Base-by-base conservation (phyloP, 2,113 vertebrate genomes). In the Semicossyphus pulcher region DNA sequence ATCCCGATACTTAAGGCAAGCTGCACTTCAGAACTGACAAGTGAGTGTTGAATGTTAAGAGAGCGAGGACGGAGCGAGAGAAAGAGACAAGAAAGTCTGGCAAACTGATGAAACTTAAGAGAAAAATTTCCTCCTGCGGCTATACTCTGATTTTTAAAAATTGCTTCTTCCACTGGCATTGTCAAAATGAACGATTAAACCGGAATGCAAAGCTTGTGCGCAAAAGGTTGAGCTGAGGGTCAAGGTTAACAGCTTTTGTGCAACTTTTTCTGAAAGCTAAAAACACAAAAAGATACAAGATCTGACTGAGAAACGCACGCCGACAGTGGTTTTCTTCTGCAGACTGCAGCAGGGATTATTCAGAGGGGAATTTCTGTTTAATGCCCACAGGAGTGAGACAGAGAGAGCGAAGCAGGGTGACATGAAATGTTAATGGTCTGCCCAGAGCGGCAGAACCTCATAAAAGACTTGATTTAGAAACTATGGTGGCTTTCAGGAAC, bases 401-500 rank as follows among this genome's bases (percentile, higher is more conserved):
- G 78, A 82, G 71, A 85, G 71, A 85, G 70, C 47, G 61, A 83
- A 77, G 62, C 73, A 68, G 70, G 73, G 71, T 81, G 87, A 88
- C 85, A 91, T 92, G 76, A 92, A 90, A 92, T 88, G 88, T 91
- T 92, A 90, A 91, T 92, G 89, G 71, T 76, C 69, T 73, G 88
- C 87, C 86, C 83, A 86, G 71, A 89, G 90, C 83, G 67, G 84
- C 76, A 84, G 83, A 86, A 91, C 81, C 81, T 89, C 86, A 92
- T 91, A 90, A 91, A 89, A 83, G 62, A 85, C 76, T 86, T 88
- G 87, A 91, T 88, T 89, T 86, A 86, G 78, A 89, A 83, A 81
- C 70, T 71, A 69, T 18, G 68, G 67, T 80, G 41, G 82, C 77
- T 89, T 89, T 86, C 80, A 81, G 75, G 81, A 84, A 78, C 45